These are phyloP conservation scores for Zosterops lateralis DNA, from an alignment of 2,113 vertebrate species.

Conservation along the genomic window DNA sequence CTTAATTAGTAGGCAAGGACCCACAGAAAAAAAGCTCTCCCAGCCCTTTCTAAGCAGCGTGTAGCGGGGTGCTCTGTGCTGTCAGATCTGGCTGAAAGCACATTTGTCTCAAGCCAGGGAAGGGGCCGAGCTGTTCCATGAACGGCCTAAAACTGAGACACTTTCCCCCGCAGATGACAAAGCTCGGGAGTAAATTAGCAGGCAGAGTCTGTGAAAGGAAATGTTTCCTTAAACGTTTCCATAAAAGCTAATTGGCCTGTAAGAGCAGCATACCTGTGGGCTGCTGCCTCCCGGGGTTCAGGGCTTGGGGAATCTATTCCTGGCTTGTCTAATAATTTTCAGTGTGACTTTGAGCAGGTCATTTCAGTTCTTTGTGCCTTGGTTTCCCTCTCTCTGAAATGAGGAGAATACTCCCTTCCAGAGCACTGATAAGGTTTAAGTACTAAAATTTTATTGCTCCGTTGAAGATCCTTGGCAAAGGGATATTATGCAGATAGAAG, in stretches of 20 bases:
- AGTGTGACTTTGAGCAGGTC: conserved; percentile 45
- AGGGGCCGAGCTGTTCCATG: not conserved
- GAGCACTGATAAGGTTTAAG: conserved; percentile 25
- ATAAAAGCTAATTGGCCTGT: conserved; percentile 59
- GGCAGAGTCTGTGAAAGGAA: conserved; percentile 48
- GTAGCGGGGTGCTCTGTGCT: not conserved
- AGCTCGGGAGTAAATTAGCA: conserved; percentile 44
- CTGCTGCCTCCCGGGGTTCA: not conserved
- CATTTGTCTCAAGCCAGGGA: not conserved
- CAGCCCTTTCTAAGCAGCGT: not conserved
- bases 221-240: conserved; percentile 52
- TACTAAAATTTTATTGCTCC: conserved; percentile 50
- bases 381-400: conserved; percentile 17
- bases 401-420: conserved; percentile 8
- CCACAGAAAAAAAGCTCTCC: not conserved
- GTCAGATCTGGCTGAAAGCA: not conserved
- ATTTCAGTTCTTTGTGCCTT: conserved; percentile 48
- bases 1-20: not conserved
- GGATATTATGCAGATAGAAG: conserved; percentile 49
- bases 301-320: conserved; percentile 18
- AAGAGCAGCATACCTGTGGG: conserved; percentile 32
- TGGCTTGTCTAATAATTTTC: conserved; percentile 6
- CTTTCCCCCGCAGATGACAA: not conserved
- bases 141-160: not conserved
- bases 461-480: conserved; percentile 37